Conservation (phyloP, 2,797 vertebrate genomes). For the Coilia nasus region DNA sequence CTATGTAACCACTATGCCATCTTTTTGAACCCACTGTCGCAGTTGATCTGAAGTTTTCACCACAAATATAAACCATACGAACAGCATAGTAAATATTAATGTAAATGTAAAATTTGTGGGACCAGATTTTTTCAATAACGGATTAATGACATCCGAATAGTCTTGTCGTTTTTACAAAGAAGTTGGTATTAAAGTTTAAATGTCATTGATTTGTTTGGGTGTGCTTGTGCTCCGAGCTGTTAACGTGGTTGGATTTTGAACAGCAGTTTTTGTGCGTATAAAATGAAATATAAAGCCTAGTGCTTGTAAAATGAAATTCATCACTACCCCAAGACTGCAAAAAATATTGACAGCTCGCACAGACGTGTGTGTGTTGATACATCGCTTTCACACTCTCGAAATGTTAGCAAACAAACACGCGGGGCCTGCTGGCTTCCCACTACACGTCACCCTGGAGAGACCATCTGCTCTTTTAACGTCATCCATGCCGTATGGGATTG, state of each 20-base stretch:
- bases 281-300: neutral
- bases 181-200: neutral
- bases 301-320: neutral
- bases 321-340: neutral
- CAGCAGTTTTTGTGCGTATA: neutral
- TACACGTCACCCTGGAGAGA: conserved; percentile 15
- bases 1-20: neutral
- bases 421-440: neutral
- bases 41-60: neutral
- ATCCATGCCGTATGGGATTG: neutral
- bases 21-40: neutral
- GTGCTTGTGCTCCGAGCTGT: neutral
- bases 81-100: neutral
- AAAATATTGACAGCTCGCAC: neutral
- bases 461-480: conserved; percentile 13
- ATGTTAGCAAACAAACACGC: conserved; percentile 12
- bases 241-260: neutral
- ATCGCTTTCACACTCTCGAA: conserved; percentile 6
- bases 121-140: no score
- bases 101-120: neutral
- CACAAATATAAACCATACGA: neutral
- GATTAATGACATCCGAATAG: neutral
- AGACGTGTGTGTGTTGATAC: conserved; percentile 7
- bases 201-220: neutral
- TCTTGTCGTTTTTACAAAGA: neutral